Conservation (phyloP, 2,113 vertebrate genomes). For the Australoheros scitulus region DNA sequence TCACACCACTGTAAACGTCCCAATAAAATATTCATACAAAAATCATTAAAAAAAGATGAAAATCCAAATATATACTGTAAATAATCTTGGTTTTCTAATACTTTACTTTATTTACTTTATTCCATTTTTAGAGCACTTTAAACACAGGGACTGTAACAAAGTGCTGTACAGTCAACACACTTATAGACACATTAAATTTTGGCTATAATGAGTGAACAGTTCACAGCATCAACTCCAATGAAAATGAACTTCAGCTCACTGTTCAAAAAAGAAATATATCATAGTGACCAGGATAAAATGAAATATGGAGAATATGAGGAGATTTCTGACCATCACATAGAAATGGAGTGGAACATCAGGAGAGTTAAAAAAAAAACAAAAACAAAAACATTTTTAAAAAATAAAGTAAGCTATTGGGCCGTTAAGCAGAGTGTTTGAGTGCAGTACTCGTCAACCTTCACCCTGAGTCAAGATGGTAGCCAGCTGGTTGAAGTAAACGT, state of each 20-base stretch:
- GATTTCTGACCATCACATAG: background rate
- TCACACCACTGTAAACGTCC: background rate
- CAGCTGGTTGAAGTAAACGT: conserved; percentile 25
- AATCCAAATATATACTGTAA: background rate
- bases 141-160: no score
- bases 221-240: background rate
- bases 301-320: background rate
- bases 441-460: conserved; percentile 21
- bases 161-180: no score
- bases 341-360: background rate
- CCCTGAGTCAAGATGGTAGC: conserved; percentile 19
- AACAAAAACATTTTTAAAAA: background rate
- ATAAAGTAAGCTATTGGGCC: background rate
- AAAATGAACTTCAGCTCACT: background rate
- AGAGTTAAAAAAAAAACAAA: background rate
- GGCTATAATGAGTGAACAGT: background rate
- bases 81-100: background rate
- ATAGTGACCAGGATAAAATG: background rate
- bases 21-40: background rate
- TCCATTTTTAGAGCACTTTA: no score
- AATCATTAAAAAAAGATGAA: background rate
- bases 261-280: background rate
- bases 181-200: background rate
- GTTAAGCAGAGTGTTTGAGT: conserved; percentile 1
- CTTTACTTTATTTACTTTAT: no score